A percentile compares a stretch with the other conserved stretches of the same genome.
Evolutionary conservation across 2,888 invertebrate genomes (phyloP).

Genomic region (Crioceris asparagi): DNA sequence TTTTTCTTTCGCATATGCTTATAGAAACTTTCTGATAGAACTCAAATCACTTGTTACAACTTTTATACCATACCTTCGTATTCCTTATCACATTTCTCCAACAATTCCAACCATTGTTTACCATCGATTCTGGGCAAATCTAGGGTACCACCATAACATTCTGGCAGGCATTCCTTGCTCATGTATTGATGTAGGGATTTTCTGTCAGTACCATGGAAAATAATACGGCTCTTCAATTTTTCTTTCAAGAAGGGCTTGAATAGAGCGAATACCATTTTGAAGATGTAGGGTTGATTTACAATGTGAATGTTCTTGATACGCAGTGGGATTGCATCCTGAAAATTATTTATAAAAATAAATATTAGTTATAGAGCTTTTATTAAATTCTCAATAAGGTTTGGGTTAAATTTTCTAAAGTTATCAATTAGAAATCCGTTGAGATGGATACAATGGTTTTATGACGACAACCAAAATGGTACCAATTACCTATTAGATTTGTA

Average conservation of each 20-base stretch:
- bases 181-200: conserved; percentile 62
- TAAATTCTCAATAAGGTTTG: no score
- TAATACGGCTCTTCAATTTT: conserved; percentile 69
- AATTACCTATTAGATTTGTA: no score
- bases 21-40: no score
- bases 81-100: conserved; percentile 62
- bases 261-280: conserved; percentile 80
- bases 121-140: conserved; percentile 59
- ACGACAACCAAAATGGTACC: no score
- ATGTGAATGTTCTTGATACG: conserved; percentile 81
- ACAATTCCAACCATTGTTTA: conserved; percentile 59
- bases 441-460: no score
- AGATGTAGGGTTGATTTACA: conserved; percentile 80
- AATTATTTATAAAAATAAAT: no score
- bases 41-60: no score
- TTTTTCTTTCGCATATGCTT: no score
- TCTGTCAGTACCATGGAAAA: conserved; percentile 69
- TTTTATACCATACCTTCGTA: conserved; percentile 65
- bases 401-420: no score
- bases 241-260: conserved; percentile 85
- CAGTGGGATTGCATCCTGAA: conserved; percentile 72
- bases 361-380: no score
- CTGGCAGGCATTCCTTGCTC: conserved; percentile 59
- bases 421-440: no score
- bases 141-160: conserved; percentile 62